These are phyloP conservation scores for Brachionus koreanus DNA, from an alignment of 1,140 invertebrate species.

Conservation along the genomic window DNA sequence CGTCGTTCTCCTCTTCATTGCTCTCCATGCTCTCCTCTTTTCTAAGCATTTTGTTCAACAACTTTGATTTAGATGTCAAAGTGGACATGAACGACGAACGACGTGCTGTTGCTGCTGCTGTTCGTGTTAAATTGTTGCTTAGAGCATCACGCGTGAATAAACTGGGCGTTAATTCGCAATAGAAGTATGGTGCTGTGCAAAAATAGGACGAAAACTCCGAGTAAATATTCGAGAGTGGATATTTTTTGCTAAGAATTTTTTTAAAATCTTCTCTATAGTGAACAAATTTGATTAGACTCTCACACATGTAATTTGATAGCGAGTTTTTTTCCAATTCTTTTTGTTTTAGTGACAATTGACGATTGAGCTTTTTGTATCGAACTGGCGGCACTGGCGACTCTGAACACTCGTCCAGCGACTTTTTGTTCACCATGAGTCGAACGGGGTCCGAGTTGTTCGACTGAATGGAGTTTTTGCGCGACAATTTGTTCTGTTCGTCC, in stretches of 20 bases:
- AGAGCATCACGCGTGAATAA: neutral
- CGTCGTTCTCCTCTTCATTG: conserved; percentile 46
- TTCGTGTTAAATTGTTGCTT: too few species aligned
- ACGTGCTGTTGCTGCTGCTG: too few species aligned
- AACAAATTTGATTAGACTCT: conserved; percentile 25
- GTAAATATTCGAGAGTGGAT: neutral
- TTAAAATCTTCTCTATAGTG: conserved; percentile 37
- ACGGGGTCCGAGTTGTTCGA: conserved; percentile 12
- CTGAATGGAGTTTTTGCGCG: neutral
- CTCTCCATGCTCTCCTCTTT: neutral
- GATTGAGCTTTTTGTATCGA: conserved; percentile 2
- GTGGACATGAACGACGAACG: conserved; percentile 10
- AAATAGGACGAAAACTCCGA: neutral
- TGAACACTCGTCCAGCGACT: neutral
- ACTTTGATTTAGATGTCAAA: neutral
- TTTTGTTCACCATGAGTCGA: neutral
- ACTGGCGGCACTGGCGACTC: conserved; percentile 7
- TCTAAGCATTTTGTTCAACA: conserved; percentile 8
- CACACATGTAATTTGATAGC: neutral
- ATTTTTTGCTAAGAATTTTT: neutral
- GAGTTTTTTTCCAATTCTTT: conserved; percentile 26
- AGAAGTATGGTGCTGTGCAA: conserved; percentile 41
- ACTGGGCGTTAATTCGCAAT: neutral
- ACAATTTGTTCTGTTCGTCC: neutral
- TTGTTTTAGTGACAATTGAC: neutral